A percentile compares a stretch with the other conserved stretches of the same genome.
These are phyloP conservation scores for Schizothorax lantsangensis DNA, from an alignment of 2,797 vertebrate species.

Conservation along the genomic window DNA sequence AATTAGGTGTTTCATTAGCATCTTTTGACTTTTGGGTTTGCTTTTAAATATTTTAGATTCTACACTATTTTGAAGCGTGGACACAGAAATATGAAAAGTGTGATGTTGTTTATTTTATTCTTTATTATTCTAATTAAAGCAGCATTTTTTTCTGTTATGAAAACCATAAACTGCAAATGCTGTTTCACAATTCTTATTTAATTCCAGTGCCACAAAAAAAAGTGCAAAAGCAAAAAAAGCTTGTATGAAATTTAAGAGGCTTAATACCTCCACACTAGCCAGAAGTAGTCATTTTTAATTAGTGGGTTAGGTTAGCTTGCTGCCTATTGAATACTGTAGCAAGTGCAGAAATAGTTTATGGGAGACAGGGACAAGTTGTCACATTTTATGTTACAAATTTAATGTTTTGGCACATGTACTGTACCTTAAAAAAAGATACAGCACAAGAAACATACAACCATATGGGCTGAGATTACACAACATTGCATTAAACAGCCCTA, in stretches of 20 bases:
- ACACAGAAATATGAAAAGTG: too few relatives aligned
- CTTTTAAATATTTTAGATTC: too few relatives aligned
- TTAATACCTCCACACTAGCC: neutral
- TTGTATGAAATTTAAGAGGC: neutral
- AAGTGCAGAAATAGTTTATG: neutral
- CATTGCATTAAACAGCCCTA: neutral
- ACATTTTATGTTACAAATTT: neutral
- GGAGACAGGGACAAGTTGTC: neutral
- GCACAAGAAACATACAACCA: neutral
- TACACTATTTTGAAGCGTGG: too few relatives aligned
- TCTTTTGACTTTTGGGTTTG: neutral
- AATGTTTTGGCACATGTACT: neutral
- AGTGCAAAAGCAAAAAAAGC: neutral
- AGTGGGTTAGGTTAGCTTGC: neutral
- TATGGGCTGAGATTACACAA: neutral
- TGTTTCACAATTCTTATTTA: too few relatives aligned
- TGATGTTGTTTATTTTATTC: too few relatives aligned
- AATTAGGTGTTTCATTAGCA: neutral
- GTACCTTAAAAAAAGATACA: neutral
- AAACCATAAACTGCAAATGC: too few relatives aligned
- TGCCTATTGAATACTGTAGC: neutral
- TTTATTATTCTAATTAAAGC: too few relatives aligned
- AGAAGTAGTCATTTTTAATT: neutral
- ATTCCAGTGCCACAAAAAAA: too few relatives aligned
- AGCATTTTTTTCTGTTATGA: too few relatives aligned